phyloP scores from a whole-genome alignment of 2,888 invertebrate species.

The Mesochorus sp. region DNA sequence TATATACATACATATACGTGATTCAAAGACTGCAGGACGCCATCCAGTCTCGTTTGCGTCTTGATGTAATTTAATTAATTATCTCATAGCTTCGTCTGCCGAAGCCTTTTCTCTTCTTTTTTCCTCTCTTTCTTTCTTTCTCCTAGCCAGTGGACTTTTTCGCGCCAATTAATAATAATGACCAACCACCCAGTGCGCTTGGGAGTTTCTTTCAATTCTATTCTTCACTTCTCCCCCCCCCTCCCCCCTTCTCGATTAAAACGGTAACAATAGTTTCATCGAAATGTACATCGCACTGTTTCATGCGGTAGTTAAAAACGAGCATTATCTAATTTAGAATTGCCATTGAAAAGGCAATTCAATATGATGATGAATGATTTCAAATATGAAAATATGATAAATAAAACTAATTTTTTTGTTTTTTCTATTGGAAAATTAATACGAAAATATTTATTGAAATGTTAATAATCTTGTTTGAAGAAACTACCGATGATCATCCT shows the following conservation, averaged over 20 bases:
- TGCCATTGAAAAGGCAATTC: no score
- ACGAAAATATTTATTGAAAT: no score
- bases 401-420: no score
- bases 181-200: slow-evolving; percentile 17
- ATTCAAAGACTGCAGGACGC: slow-evolving; percentile 13
- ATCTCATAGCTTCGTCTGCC: slow-evolving; percentile 30
- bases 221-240: background rate
- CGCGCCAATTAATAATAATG: slow-evolving; percentile 53
- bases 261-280: slow-evolving; percentile 6
- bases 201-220: background rate
- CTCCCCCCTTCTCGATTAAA: background rate
- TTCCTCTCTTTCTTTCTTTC: background rate
- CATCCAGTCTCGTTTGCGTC: slow-evolving; percentile 41
- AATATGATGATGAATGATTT: no score
- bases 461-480: no score
- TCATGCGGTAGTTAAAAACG: no score
- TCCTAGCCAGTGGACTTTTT: slow-evolving; percentile 8
- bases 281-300: background rate
- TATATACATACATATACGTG: slow-evolving; percentile 2
- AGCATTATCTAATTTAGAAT: no score
- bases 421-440: no score
- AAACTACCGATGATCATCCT: no score
- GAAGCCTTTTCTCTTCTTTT: background rate
- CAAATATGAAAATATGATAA: no score
- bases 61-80: slow-evolving; percentile 54